Conservation (phyloP, 2,888 invertebrate genomes). For the Stictocephala bisonia region DNA sequence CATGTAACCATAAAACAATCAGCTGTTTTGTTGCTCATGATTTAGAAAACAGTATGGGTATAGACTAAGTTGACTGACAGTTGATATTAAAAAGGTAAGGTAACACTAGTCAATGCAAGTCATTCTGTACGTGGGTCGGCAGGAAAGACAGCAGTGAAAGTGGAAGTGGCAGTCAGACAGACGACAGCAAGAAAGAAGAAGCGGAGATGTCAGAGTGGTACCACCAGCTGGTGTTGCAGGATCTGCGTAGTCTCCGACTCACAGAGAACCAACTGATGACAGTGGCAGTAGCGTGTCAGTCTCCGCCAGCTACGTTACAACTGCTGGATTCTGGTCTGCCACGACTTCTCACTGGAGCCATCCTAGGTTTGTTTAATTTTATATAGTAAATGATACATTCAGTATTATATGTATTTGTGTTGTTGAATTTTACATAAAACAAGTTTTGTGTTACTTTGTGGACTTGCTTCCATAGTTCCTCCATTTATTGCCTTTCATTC, state of each 20-base stretch:
- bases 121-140: too few species aligned
- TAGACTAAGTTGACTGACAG: too few species aligned
- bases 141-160: constrained; percentile 64
- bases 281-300: constrained; percentile 83
- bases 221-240: constrained; percentile 69
- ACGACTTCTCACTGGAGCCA: constrained; percentile 71
- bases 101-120: too few species aligned
- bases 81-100: too few species aligned
- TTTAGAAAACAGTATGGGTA: too few species aligned
- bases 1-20: too few species aligned
- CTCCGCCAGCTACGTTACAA: constrained; percentile 79
- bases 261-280: constrained; percentile 78
- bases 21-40: too few species aligned
- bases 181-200: constrained; percentile 72
- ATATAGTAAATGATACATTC: background rate
- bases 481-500: too few species aligned
- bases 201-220: constrained; percentile 67
- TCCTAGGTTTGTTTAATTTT: constrained; percentile 65
- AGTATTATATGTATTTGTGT: background rate
- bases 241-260: constrained; percentile 69
- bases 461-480: too few species aligned
- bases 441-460: too few species aligned
- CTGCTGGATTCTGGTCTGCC: constrained; percentile 82
- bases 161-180: constrained; percentile 73
- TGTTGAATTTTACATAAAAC: too few species aligned